A percentile compares a stretch with the other conserved stretches of the same genome.
Evolutionary conservation across 1,140 invertebrate species (phyloP).

Genomic region (Oedothorax gibbosus): DNA sequence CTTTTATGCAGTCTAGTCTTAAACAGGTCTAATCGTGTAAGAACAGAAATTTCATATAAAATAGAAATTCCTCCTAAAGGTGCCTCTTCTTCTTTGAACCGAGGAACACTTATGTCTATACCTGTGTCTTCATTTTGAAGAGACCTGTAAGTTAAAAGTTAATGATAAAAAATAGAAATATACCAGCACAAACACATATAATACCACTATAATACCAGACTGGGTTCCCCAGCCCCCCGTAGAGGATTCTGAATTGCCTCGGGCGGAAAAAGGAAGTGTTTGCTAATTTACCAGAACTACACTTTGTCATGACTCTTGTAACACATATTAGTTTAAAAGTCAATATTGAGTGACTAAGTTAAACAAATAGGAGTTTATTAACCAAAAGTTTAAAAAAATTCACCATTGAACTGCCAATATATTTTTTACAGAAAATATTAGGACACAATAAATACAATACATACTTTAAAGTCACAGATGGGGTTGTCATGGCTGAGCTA

Average conservation of each 20-base stretch:
- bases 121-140: constrained; percentile 50
- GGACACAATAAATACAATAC: background rate
- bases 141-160: background rate
- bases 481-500: constrained; percentile 5
- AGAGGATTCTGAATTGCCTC: no score
- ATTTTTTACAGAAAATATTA: background rate
- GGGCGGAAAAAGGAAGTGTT: no score
- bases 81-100: constrained; percentile 46
- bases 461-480: constrained; percentile 35
- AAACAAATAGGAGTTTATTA: no score
- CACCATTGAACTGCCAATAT: no score
- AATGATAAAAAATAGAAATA: background rate
- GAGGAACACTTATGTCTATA: constrained; percentile 45
- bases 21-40: constrained; percentile 47
- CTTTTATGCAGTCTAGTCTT: constrained; percentile 41
- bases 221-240: no score
- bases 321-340: no score
- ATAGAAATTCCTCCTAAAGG: constrained; percentile 47
- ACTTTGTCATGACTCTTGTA: background rate
- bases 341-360: no score
- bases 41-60: constrained; percentile 47
- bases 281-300: background rate
- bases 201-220: no score
- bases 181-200: background rate
- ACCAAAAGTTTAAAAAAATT: no score